Base-by-base conservation (phyloP, 2,888 invertebrate genomes). In the Cheilosia impressa region DNA sequence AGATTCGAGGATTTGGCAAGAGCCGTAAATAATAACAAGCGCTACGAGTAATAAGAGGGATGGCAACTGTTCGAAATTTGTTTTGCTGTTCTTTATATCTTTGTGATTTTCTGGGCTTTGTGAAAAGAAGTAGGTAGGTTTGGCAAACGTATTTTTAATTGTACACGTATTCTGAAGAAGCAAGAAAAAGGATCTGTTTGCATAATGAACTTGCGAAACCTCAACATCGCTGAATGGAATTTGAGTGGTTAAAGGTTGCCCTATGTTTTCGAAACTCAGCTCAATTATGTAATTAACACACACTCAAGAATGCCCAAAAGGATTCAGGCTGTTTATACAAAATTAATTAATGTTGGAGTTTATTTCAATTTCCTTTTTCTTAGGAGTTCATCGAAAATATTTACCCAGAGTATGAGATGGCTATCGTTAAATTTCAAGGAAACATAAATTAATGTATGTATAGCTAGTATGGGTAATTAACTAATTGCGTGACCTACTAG, bases 1-100 rank as follows among this genome's bases (percentile, higher is more conserved):
- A 71, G 24, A 38, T 41, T 17, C 19, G 27, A 27, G 38, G n/a
- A 60, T 50, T 53, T 31, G 38, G 24, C 27, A 19, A 22, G 19
- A 19, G 34, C 17, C 17, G 52, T n/a, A 43, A 24, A 62, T 17
- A 27, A 62, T 27, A 43, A 45, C 6, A 57, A 55, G 10, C 34
- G 15, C 38, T 38, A 38, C 45, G 50, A 45, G 47, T 22, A 47
- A 34, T 57, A 47, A 24, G 38, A 60, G 17, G 24, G 38, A 34
- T 58, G 50, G 38, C 38, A 38, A 71, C 41, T 22, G 60, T 19
- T 60, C 41, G 27, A 60, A 71, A 41, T 60, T 71, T 58, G 50
- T 58, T 43, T 38, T 19, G 19, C 3, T 47, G 19, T 47, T 47
- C 9, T 19, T 47, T 7, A 34, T 6, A 57, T 50, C 58, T 38